Evolutionary conservation across 2,797 vertebrate genomes (phyloP).

Genomic region (Dicrostonyx torquatus): DNA sequence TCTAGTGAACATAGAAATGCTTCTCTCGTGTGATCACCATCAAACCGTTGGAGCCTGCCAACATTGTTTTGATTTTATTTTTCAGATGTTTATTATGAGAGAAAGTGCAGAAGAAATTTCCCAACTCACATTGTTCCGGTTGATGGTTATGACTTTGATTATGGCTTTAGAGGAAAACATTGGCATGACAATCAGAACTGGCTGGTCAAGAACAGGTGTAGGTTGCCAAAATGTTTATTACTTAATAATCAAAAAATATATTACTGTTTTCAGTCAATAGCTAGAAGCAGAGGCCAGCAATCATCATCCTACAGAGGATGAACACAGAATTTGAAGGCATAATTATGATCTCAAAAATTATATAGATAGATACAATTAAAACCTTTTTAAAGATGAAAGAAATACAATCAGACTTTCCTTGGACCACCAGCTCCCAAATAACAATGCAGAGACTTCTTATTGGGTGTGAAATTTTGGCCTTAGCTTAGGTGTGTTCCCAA

Average conservation of each 20-base stretch:
- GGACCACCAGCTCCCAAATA: background rate
- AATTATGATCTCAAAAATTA: background rate
- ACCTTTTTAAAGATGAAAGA: background rate
- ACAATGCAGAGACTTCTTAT: background rate
- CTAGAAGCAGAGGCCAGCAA: background rate
- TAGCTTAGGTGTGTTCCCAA: background rate
- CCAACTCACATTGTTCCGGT: constrained; percentile 93
- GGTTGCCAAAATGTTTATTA: constrained; percentile 78
- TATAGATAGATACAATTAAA: background rate
- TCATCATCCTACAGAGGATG: background rate
- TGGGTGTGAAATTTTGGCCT: background rate
- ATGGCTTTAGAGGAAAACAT: constrained; percentile 89
- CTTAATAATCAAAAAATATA: background rate
- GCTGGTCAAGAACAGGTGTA: constrained; percentile 96
- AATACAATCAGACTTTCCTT: background rate
- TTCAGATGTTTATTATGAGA: constrained; percentile 94
- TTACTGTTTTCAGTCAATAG: background rate
- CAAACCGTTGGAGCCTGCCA: background rate
- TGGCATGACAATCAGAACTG: constrained; percentile 92
- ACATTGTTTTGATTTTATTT: background rate
- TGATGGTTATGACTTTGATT: constrained; percentile 95
- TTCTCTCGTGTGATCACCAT: background rate
- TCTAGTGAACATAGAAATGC: background rate
- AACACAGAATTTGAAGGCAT: background rate
- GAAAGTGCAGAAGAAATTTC: constrained; percentile 91